phyloP scores from a whole-genome alignment of 2,797 vertebrate species.

The Enoplosus armatus region DNA sequence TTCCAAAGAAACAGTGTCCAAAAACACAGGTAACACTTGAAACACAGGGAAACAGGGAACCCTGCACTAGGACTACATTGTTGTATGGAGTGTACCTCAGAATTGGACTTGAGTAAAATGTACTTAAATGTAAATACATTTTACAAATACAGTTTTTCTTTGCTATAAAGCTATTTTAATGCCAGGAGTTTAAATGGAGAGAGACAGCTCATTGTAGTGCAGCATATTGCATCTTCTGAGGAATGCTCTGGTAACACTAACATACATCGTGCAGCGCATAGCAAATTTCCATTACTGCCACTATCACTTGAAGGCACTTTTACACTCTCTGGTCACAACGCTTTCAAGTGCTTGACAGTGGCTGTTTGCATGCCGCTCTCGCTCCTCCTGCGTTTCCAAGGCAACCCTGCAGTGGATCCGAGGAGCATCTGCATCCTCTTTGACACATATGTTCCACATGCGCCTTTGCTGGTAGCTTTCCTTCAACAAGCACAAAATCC shows the following conservation, averaged over 20 bases:
- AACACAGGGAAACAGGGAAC: too few relatives aligned
- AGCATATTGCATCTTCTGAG: neutral
- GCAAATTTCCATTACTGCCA: neutral
- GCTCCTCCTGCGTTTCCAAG: constrained; percentile 75
- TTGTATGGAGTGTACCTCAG: too few relatives aligned
- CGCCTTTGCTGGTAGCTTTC: constrained; percentile 35
- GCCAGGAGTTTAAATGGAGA: neutral
- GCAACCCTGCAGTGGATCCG: constrained; percentile 73
- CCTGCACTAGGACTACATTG: too few relatives aligned
- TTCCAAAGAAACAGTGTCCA: too few relatives aligned
- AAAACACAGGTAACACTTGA: too few relatives aligned
- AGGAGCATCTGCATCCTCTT: constrained; percentile 61
- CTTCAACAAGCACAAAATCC: constrained; percentile 38
- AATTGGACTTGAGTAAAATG: too few relatives aligned
- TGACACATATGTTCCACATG: constrained; percentile 50
- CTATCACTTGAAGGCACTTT: constrained; percentile 6
- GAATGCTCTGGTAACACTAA: neutral
- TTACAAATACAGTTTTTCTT: neutral
- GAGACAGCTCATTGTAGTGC: neutral
- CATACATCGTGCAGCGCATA: neutral
- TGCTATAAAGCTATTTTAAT: neutral
- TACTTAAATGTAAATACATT: too few relatives aligned
- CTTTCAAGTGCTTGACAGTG: constrained; percentile 42
- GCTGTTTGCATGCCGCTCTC: constrained; percentile 51
- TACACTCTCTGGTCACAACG: constrained; percentile 14